Conservation (phyloP, 2,113 vertebrate species). For the Holacanthus passer region DNA sequence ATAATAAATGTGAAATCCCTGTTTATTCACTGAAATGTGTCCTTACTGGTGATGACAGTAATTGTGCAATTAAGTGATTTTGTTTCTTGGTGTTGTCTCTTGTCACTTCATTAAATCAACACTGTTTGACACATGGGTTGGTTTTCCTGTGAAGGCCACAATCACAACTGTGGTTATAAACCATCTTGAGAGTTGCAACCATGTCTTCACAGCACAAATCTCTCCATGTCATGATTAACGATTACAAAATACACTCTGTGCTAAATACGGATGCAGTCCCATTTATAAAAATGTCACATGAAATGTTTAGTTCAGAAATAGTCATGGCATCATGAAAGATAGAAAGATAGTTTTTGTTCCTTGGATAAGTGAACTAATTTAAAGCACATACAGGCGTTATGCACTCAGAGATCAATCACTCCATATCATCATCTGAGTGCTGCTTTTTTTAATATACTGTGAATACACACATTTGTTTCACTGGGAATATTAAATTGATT, state of each 20-base stretch:
- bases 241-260: background rate
- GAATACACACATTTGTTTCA: no score
- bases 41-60: background rate
- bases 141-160: constrained; percentile 29
- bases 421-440: no score
- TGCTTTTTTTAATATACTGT: no score
- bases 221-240: background rate
- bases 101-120: background rate
- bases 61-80: background rate
- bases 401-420: no score
- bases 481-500: background rate
- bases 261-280: background rate
- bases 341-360: no score
- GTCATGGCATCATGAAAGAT: no score
- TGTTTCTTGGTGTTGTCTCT: background rate
- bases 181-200: constrained; percentile 46
- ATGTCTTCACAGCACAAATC: background rate
- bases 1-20: no score
- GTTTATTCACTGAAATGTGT: background rate
- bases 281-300: background rate
- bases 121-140: background rate
- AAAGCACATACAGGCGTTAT: no score
- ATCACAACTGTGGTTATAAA: constrained; percentile 48
- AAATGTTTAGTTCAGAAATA: background rate
- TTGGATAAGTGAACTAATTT: no score